Base-by-base conservation (phyloP, 2,888 invertebrate genomes). In the Folsomia manolachei region DNA sequence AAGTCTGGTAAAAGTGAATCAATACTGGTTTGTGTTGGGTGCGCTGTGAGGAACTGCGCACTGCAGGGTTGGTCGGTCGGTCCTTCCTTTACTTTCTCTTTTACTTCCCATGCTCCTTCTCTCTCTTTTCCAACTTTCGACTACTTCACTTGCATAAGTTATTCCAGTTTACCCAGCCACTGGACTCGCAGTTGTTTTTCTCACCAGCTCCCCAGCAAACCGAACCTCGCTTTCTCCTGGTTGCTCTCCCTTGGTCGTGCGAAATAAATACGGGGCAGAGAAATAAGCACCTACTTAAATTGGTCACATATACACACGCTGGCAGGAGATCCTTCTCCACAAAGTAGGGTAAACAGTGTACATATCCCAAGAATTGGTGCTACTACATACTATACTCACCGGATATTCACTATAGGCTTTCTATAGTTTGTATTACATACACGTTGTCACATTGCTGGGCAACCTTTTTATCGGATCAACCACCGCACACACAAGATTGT, bases 1-100 rank as follows among this genome's bases (percentile, higher is more conserved):
- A 4, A 56, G 56, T n/a, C 24, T 56, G 24, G 27, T 23, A 19
- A n/a, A 51, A 25, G 66, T 71, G 73, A 77, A 77, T 77, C 77
- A 77, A 77, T 77, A 77, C 75, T 77, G 71, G 75, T 74, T 75
- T 75, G 75, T 71, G 72, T 77, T 71, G 73, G 69, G 70, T 75
- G 75, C 75, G 75, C 75, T 70, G 72, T 70, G 68, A 63, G 65
- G 73, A 73, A 62, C 75, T 75, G 75, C 77, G 75, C 77, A 77
- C 71, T 77, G 72, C 71, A 67, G 67, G n/a, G n/a, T n/a, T n/a
- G n/a, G n/a, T n/a, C n/a, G n/a, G 67, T 23, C 4, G 21, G 64
- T 27, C 21, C n/a, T 64, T 39, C 26, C 27, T 64, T 26, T 39
- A 2, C 27, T 39, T 19, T 64, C 25, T 4, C 63, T 24, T 4